phyloP scores from a whole-genome alignment of 2,797 vertebrate genomes.

The Pagetopsis macropterus region DNA sequence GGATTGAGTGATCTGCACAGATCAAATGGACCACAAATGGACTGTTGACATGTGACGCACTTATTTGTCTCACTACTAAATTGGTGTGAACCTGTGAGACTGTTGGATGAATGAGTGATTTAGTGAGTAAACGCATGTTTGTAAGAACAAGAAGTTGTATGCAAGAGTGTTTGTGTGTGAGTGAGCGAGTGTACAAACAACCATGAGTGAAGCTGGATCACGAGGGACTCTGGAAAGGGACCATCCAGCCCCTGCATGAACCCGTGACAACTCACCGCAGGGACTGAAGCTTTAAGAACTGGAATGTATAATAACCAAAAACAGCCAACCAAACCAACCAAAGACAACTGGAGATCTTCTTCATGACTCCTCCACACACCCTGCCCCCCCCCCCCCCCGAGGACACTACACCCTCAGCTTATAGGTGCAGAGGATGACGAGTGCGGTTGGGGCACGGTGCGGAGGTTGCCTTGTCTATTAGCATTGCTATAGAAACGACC shows the following conservation, averaged over 20 bases:
- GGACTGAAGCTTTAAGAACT: conserved; percentile 81
- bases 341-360: conserved; percentile 82
- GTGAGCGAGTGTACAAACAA: conserved; percentile 69
- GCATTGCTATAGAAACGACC: conserved; percentile 83
- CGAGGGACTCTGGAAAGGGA: conserved; percentile 72
- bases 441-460: conserved; percentile 50
- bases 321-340: conserved; percentile 72
- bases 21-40: conserved; percentile 66
- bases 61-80: conserved; percentile 75
- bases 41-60: conserved; percentile 77
- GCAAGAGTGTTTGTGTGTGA: conserved; percentile 30
- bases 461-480: conserved; percentile 75
- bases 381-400: conserved; percentile 8
- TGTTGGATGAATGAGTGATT: conserved; percentile 47
- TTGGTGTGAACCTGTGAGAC: conserved; percentile 63
- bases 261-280: conserved; percentile 74
- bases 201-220: conserved; percentile 77
- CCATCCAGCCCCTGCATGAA: conserved; percentile 65
- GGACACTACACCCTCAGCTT: conserved; percentile 62
- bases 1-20: conserved; percentile 58
- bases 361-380: conserved; percentile 55
- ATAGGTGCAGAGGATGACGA: conserved; percentile 62
- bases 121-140: conserved; percentile 64
- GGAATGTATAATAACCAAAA: conserved; percentile 83
- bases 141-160: conserved; percentile 44